Evolutionary conservation across 2,113 vertebrate species (phyloP).

Genomic region (Nannobrachium achirus): DNA sequence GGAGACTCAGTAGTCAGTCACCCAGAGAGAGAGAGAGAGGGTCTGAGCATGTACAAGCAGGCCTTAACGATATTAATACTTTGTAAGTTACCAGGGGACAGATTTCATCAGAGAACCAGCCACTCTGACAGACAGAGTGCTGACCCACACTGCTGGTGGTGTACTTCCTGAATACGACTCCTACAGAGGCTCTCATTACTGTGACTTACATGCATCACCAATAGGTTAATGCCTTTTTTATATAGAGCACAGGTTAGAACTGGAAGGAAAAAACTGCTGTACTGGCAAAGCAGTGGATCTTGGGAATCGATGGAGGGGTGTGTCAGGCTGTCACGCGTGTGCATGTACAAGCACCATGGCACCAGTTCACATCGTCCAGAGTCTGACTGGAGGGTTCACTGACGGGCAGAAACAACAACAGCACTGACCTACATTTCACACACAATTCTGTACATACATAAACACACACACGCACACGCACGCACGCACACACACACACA

Average conservation of each 20-base stretch:
- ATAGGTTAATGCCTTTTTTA: conserved; percentile 17
- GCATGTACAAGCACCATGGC: conserved; percentile 21
- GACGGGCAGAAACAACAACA: conserved; percentile 55
- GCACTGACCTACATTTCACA: conserved; percentile 76
- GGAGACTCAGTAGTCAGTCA: conserved; percentile 27
- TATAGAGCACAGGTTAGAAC: neutral
- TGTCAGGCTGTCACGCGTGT: neutral
- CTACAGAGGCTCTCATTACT: conserved; percentile 23
- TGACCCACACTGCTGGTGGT: conserved; percentile 36
- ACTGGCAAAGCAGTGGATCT: conserved; percentile 12
- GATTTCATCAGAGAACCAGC: conserved; percentile 51
- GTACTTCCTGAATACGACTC: conserved; percentile 15
- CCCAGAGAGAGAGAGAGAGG: conserved; percentile 31
- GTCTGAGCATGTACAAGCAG: conserved; percentile 18
- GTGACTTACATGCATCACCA: conserved; percentile 35
- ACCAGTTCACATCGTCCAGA: conserved; percentile 53
- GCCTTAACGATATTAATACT: conserved; percentile 68
- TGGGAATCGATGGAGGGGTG: conserved; percentile 19
- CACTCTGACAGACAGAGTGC: conserved; percentile 34
- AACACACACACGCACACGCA: conserved; percentile 10
- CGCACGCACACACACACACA: neutral
- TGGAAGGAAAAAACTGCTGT: neutral
- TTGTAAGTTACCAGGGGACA: conserved; percentile 47
- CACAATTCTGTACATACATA: neutral
- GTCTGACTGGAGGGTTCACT: conserved; percentile 63